phyloP scores from a whole-genome alignment of 2,888 invertebrate species.

The Callinectes sapidus region DNA sequence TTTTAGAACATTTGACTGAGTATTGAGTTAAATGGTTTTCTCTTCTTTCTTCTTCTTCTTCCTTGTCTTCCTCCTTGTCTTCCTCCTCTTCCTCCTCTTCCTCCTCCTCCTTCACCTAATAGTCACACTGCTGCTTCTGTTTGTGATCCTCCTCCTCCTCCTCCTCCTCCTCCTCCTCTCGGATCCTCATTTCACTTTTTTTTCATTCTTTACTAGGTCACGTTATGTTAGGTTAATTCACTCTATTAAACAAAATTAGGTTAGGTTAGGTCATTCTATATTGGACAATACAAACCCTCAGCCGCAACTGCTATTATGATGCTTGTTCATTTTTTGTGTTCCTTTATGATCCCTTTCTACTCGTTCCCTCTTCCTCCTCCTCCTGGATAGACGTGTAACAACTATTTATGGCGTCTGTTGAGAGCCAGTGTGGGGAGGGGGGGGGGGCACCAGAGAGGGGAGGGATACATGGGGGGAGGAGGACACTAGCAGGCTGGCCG shows the following conservation, averaged over 20 bases:
- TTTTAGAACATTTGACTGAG: not conserved
- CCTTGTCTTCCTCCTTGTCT: not conserved
- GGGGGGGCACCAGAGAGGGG: no score
- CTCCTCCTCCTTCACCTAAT: slow-evolving; percentile 17
- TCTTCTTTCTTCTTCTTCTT: not conserved
- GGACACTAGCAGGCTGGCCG: not conserved
- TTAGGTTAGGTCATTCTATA: no score
- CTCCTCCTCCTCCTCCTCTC: no score
- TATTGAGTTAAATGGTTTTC: not conserved
- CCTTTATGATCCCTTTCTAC: not conserved
- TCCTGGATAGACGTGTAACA: slow-evolving; percentile 29
- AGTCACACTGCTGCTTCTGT: not conserved
- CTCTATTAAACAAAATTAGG: no score
- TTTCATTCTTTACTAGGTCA: no score
- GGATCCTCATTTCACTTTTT: no score
- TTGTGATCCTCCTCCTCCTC: no score
- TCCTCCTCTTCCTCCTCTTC: not conserved
- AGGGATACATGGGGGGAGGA: not conserved
- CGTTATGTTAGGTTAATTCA: no score
- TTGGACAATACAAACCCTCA: no score
- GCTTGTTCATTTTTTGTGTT: not conserved
- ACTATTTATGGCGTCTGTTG: slow-evolving; percentile 26
- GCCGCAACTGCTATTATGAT: no score
- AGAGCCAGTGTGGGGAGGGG: not conserved
- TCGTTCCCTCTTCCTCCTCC: not conserved